Evolutionary conservation across 92 coral and sea anemone genomes (phyloP).

Genomic region (Isaurus tuberculatus): DNA sequence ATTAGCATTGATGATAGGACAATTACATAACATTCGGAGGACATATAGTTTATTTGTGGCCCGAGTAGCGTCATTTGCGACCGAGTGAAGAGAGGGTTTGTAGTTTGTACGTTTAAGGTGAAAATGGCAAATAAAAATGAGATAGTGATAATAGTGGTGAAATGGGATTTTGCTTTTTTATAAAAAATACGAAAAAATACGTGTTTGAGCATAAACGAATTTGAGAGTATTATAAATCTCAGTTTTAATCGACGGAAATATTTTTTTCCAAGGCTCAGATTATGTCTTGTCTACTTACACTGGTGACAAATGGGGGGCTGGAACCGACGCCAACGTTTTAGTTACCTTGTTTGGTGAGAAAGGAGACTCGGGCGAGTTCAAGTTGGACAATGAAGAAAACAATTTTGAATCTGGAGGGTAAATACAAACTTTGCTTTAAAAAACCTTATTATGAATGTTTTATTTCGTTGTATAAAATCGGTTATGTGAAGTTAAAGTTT

Average conservation of each 20-base stretch:
- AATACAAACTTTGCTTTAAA: not conserved
- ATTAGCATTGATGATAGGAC: no score
- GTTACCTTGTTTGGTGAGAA: constrained; percentile 85
- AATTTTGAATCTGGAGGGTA: constrained; percentile 73
- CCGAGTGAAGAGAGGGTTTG: no score
- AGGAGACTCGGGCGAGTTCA: constrained; percentile 76
- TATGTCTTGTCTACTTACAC: constrained; percentile 63
- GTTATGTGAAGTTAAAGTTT: not conserved
- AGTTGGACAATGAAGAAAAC: constrained; percentile 78
- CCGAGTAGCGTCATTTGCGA: no score
- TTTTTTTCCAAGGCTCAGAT: constrained; percentile 24
- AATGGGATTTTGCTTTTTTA: no score
- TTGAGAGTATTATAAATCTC: no score
- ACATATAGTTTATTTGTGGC: no score
- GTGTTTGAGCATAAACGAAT: no score
- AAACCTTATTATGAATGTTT: not conserved
- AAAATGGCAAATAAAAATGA: no score
- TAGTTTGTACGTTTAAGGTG: no score
- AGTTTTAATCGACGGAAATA: not conserved
- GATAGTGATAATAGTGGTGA: no score
- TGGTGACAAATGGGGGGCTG: constrained; percentile 79
- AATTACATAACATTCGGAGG: no score
- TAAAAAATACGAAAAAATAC: no score
- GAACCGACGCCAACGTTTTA: constrained; percentile 90
- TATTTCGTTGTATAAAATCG: not conserved